Conservation (phyloP, 2,113 vertebrate species). For the Vulpes lagopus region DNA sequence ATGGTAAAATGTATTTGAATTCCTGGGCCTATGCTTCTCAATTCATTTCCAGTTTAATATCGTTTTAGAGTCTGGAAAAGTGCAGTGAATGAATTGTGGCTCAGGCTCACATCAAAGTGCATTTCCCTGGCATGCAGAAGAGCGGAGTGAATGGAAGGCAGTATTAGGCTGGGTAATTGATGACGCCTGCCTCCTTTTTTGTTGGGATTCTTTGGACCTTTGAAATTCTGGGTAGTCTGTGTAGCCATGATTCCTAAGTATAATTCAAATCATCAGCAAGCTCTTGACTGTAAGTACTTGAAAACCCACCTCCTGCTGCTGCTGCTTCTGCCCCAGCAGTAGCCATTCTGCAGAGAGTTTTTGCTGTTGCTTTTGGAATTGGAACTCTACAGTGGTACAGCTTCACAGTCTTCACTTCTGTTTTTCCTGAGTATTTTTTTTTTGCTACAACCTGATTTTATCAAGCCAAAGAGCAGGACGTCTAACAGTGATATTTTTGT, state of each 20-base stretch:
- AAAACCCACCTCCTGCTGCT: not conserved
- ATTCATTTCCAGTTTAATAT: not conserved
- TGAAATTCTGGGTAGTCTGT: slow-evolving; percentile 25
- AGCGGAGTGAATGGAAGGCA: not conserved
- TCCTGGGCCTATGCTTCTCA: not conserved
- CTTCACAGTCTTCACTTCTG: not conserved
- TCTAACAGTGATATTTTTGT: not conserved
- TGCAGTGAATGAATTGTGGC: not conserved
- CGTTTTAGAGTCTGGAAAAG: not conserved
- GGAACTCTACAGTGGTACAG: not conserved
- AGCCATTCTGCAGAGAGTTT: not conserved
- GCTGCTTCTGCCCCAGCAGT: not conserved
- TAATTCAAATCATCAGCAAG: not conserved
- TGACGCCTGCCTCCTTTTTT: not conserved
- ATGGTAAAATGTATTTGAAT: slow-evolving; percentile 12
- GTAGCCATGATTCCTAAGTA: not conserved
- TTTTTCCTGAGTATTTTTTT: not conserved
- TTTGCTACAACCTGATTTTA: not conserved
- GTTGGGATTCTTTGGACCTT: slow-evolving; percentile 34
- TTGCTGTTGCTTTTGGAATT: not conserved
- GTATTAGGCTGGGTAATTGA: not conserved
- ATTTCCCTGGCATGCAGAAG: not conserved
- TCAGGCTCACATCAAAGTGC: not conserved
- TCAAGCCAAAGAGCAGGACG: not conserved
- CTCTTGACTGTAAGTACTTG: not conserved